A percentile compares a stretch with the other conserved stretches of the same genome.
Evolutionary conservation across 23 tunicate genomes (phyloP).

Genomic region (Aplidium turbinatum): DNA sequence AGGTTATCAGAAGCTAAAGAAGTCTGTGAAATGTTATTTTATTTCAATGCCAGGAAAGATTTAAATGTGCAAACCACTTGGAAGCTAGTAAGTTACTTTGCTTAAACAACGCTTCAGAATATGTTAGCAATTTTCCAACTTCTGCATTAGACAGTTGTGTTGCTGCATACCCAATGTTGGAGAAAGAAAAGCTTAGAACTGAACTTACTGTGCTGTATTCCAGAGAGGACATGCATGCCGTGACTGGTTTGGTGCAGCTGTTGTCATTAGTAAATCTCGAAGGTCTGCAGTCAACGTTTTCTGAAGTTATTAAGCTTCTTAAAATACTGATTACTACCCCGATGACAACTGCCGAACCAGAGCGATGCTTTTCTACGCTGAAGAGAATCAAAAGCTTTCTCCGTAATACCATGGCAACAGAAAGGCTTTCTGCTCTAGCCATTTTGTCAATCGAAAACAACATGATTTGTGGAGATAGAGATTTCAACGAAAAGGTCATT

Average conservation of each 20-base stretch:
- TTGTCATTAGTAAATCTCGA: neutral
- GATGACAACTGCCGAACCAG: constrained; percentile 25
- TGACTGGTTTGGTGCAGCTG: neutral
- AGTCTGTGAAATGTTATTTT: constrained; percentile 10
- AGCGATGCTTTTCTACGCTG: constrained; percentile 10
- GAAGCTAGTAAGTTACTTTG: neutral
- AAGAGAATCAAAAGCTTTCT: constrained; percentile 16
- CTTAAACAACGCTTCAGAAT: neutral
- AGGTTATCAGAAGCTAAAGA: too few relatives aligned
- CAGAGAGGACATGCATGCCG: constrained; percentile 1
- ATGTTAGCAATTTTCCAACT: neutral
- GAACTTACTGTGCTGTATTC: constrained; percentile 1
- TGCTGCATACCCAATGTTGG: neutral
- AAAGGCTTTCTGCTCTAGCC: constrained; percentile 14
- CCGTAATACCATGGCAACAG: neutral
- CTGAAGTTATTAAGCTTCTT: constrained; percentile 8
- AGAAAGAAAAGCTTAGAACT: constrained; percentile 18
- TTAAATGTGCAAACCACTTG: too few relatives aligned
- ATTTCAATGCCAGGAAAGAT: constrained; percentile 17
- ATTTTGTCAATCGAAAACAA: neutral
- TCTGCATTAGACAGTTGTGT: neutral
- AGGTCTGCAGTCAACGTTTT: neutral
- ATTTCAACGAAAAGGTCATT: constrained; percentile 22
- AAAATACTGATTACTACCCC: constrained; percentile 15
- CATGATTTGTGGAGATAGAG: neutral